A percentile compares a stretch with the other conserved stretches of the same genome.
These are phyloP conservation scores for Drusus annulatus DNA, from an alignment of 1,140 invertebrate species.

Conservation along the genomic window DNA sequence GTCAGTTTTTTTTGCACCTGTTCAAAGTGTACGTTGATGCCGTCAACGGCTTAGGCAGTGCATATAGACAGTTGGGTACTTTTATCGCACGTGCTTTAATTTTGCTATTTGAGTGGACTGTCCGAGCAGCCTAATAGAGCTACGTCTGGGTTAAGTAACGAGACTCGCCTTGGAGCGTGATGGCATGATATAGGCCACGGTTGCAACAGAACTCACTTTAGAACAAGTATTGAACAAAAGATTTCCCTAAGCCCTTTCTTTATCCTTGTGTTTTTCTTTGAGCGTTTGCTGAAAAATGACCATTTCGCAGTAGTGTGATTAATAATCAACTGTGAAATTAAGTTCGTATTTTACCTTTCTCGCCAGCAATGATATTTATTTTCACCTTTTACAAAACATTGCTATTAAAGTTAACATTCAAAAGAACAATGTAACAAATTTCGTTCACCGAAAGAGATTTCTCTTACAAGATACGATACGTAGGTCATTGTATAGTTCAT, in stretches of 20 bases:
- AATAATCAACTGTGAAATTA: no score
- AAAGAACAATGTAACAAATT: no score
- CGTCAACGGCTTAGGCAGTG: neutral
- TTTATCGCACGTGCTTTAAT: constrained; percentile 7
- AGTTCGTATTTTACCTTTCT: no score
- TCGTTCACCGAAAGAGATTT: no score
- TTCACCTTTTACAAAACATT: no score
- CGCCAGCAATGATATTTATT: no score
- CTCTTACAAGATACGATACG: no score
- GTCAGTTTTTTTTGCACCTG: neutral
- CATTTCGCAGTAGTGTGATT: no score
- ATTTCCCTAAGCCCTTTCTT: neutral
- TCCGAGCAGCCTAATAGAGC: neutral
- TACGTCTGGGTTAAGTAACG: constrained; percentile 28
- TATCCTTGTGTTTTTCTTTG: no score
- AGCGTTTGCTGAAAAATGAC: no score
- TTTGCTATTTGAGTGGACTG: neutral
- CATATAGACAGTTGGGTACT: neutral
- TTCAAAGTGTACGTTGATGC: neutral
- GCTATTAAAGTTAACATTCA: no score
- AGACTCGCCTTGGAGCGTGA: constrained; percentile 19
- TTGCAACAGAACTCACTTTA: constrained; percentile 23
- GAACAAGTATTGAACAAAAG: neutral
- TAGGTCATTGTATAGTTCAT: no score
- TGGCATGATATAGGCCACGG: constrained; percentile 24